Conservation (phyloP, 2,797 vertebrate species). For the Oreonectes daqikongensis region DNA sequence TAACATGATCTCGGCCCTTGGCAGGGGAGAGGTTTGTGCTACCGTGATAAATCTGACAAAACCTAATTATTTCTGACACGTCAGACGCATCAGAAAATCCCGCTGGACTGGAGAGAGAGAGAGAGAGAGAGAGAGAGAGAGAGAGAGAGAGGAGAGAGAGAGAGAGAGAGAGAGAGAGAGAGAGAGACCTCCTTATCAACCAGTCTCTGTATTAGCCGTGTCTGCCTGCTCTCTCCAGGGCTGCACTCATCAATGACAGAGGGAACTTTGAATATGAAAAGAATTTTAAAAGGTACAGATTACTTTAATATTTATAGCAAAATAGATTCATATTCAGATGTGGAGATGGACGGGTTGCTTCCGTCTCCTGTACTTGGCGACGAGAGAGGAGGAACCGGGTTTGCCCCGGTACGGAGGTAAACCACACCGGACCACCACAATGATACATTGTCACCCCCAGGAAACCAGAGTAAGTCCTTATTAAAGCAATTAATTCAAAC, state of each 20-base stretch:
- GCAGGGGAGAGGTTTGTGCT: conserved; percentile 94
- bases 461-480: conserved; percentile 19
- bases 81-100: conserved; percentile 99
- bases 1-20: conserved; percentile 95
- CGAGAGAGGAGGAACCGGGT: conserved; percentile 12
- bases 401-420: background rate
- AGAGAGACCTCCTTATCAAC: conserved; percentile 88
- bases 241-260: conserved; percentile 87
- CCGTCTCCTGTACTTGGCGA: conserved; percentile 57
- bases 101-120: conserved; percentile 73
- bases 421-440: conserved; percentile 14
- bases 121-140: conserved; percentile 61
- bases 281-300: conserved; percentile 99
- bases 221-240: conserved; percentile 94
- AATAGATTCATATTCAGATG: conserved; percentile 97
- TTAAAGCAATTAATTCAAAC: conserved; percentile 46
- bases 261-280: conserved; percentile 95
- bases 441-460: conserved; percentile 33
- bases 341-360: conserved; percentile 77
- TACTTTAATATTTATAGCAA: conserved; percentile 97
- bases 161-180: conserved; percentile 39
- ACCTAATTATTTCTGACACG: conserved; percentile 99
- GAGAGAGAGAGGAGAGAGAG: conserved; percentile 50
- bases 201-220: conserved; percentile 92
- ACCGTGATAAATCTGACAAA: conserved; percentile 99